A percentile compares a stretch with the other conserved stretches of the same genome.
Conservation (phyloP, 2,113 vertebrate species). For the Nothocercus nigrocapillus region DNA sequence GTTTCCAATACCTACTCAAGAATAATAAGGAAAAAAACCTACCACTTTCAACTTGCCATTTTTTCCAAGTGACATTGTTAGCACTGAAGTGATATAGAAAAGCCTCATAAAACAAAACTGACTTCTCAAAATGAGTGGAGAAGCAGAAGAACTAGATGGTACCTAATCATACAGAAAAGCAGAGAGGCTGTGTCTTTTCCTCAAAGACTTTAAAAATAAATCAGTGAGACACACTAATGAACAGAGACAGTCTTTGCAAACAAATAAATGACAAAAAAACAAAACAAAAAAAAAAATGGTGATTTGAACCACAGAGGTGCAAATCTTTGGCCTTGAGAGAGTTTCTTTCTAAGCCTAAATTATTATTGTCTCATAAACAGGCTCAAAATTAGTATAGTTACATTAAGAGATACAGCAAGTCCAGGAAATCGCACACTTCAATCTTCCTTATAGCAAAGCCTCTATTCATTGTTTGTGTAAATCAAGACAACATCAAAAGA, state of each 20-base stretch:
- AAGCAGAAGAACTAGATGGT: background rate
- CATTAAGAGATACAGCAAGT: background rate
- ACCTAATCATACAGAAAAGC: background rate
- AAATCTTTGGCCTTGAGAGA: background rate
- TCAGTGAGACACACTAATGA: background rate
- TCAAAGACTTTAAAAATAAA: background rate
- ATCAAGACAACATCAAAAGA: background rate
- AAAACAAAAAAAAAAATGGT: background rate
- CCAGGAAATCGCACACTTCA: background rate
- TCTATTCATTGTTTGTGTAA: background rate
- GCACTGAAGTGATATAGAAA: background rate
- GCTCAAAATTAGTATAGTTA: background rate
- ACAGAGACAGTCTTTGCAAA: background rate
- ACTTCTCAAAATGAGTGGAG: background rate
- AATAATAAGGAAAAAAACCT: background rate
- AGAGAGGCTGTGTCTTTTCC: background rate
- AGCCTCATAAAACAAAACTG: background rate
- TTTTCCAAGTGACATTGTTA: background rate
- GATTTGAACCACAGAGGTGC: background rate
- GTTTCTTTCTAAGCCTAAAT: background rate
- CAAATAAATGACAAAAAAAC: too few species aligned
- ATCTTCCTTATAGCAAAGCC: background rate
- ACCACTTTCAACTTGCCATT: accelerated
- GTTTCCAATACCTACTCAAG: background rate
- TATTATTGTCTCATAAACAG: background rate